Evolutionary conservation across 1,140 invertebrate genomes (phyloP), one percentile per base, ranked within the genome.

Genomic region (Cydia strobilella): DNA sequence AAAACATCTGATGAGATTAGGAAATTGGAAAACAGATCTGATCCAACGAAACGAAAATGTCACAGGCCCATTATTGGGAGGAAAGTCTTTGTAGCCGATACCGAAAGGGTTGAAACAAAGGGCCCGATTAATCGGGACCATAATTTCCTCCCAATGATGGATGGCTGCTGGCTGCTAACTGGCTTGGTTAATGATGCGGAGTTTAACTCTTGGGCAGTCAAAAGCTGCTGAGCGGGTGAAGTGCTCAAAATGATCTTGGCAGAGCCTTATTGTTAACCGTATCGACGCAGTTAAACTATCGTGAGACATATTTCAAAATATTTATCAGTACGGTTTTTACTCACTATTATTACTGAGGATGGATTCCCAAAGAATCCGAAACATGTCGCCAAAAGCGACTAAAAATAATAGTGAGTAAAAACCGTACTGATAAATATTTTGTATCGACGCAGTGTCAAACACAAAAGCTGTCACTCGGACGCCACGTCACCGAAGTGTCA

Each of bases 81-180:
- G 54, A 59, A 59, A 59, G 20, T 59, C 54, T 59, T 59, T 23
- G 54, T 69, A 69, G 42, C 65, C n/a, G 63, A 23, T 35, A 39
- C 18, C 65, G 31, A 69, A 69, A 69, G 65, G 65, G 27, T 35
- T 35, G 27, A 69, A 69, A 69, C 12, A 69, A 69, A 69, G 65
- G 65, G 65, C 18, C 10, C 31, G 65, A 39, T 69, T 69, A 69
- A 69, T 69, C 65, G 27, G 15, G 31, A 18, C 13, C n/a, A 69
- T 69, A 69, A 69, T 69, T 35, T 69, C 65, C 65, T 35, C 27
- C 23, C 65, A 12, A 10, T 69, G 65, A 69, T 69, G 35, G 65
- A 51, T 51, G 54, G n/a, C 9, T 63, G 25, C 62, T 18, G 25
- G 15, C 13, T 42, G 63, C 63, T 65, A 65, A 69, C 65, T 69